phyloP scores from a whole-genome alignment of 2,113 vertebrate species.

The Nipponia nippon region DNA sequence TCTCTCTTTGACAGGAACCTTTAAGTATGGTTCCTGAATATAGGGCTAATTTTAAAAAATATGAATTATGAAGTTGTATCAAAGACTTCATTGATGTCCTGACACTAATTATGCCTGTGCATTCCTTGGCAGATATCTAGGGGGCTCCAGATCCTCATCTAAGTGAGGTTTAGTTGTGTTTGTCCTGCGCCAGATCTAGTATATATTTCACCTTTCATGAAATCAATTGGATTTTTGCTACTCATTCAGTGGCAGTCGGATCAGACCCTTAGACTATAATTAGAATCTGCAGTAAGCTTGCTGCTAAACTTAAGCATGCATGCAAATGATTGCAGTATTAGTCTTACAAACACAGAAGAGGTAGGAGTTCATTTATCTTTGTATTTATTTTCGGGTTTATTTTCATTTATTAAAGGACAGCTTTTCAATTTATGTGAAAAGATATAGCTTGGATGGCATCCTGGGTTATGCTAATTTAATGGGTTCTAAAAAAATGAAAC shows the following conservation, averaged over 20 bases:
- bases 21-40: conserved; percentile 75
- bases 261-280: conserved; percentile 29
- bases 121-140: background rate
- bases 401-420: conserved; percentile 26
- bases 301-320: conserved; percentile 1
- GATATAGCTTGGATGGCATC: conserved; percentile 2
- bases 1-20: conserved; percentile 83
- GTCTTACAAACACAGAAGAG: background rate
- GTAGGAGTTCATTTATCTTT: background rate
- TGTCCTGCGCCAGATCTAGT: background rate
- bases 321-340: background rate
- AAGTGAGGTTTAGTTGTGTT: conserved; percentile 1
- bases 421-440: background rate
- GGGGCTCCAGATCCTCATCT: background rate
- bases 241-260: conserved; percentile 39
- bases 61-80: conserved; percentile 65
- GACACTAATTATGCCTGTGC: conserved; percentile 39
- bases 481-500: background rate
- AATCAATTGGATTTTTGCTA: conserved; percentile 47
- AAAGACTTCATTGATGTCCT: conserved; percentile 62
- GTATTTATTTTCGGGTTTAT: background rate
- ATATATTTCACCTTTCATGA: conserved; percentile 28
- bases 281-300: conserved; percentile 20
- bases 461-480: background rate
- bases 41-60: conserved; percentile 61